These are phyloP conservation scores for Pelagia noctiluca DNA, from an alignment of 30 jellyfish, hydroid and myxozoan species.

Conservation along the genomic window DNA sequence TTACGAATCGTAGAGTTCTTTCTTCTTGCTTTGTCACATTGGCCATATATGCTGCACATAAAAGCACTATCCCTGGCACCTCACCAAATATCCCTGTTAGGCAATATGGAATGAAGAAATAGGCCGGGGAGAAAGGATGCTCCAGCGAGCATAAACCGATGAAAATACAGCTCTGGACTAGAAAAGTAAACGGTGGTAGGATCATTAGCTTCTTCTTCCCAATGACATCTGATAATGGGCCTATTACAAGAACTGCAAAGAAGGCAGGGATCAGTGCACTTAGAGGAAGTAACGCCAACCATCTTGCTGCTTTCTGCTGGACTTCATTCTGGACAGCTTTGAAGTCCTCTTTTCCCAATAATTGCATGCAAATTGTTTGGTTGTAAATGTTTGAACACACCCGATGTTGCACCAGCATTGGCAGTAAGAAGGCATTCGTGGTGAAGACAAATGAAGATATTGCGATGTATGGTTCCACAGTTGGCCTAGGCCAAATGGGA, in stretches of 20 bases:
- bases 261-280: slow-evolving; percentile 8
- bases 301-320: too few relatives aligned
- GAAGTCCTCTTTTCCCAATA: too few relatives aligned
- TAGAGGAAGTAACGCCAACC: too few relatives aligned
- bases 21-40: not conserved
- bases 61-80: slow-evolving; percentile 18
- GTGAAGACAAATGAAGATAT: too few relatives aligned
- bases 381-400: too few relatives aligned
- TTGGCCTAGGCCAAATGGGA: too few relatives aligned
- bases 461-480: too few relatives aligned
- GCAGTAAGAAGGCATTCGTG: too few relatives aligned
- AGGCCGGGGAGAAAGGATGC: not conserved
- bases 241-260: not conserved
- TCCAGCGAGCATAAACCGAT: not conserved
- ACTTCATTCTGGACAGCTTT: too few relatives aligned
- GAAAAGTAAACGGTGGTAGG: not conserved
- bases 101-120: not conserved
- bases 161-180: not conserved
- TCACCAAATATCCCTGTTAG: slow-evolving; percentile 39
- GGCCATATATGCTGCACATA: slow-evolving; percentile 37
- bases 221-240: slow-evolving; percentile 9
- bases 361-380: too few relatives aligned
- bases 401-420: too few relatives aligned
- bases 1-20: slow-evolving; percentile 37
- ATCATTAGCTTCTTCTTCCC: slow-evolving; percentile 1